phyloP scores from a whole-genome alignment of 2,888 invertebrate species.

The Pammene aurita region DNA sequence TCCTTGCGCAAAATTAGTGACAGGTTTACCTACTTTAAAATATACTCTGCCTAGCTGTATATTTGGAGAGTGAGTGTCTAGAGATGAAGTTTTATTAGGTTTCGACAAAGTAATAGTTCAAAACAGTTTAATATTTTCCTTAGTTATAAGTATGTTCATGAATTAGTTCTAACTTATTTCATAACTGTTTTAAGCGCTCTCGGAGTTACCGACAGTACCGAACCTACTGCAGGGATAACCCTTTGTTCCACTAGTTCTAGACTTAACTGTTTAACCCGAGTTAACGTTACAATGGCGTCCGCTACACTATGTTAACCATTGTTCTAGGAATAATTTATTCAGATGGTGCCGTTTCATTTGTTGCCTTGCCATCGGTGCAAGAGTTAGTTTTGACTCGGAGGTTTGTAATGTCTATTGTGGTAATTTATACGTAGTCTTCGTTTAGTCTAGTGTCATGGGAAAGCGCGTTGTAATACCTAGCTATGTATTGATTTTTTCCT shows the following conservation, averaged over 20 bases:
- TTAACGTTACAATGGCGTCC: slow-evolving; percentile 32
- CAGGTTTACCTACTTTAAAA: too few species aligned
- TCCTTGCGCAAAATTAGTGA: too few species aligned
- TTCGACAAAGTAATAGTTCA: too few species aligned
- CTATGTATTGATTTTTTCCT: too few species aligned
- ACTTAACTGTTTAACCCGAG: slow-evolving; percentile 20
- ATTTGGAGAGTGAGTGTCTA: too few species aligned
- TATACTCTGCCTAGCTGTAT: too few species aligned
- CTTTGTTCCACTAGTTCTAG: slow-evolving; percentile 18
- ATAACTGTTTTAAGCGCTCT: not conserved
- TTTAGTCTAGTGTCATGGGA: not conserved
- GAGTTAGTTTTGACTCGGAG: slow-evolving; percentile 6
- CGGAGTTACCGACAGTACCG: not conserved
- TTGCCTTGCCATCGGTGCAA: slow-evolving; percentile 25
- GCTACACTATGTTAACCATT: slow-evolving; percentile 26
- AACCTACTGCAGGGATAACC: slow-evolving; percentile 1
- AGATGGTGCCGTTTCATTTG: slow-evolving; percentile 12
- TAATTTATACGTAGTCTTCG: not conserved
- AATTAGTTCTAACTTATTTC: not conserved
- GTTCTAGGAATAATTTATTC: slow-evolving; percentile 34
- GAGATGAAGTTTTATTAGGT: too few species aligned
- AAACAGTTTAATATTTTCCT: too few species aligned
- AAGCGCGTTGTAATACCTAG: not conserved
- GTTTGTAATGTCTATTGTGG: slow-evolving; percentile 13
- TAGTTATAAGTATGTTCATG: not conserved